A percentile compares a stretch with the other conserved stretches of the same genome.
These are phyloP conservation scores for Volucella inanis DNA, from an alignment of 2,888 invertebrate species.

Conservation along the genomic window DNA sequence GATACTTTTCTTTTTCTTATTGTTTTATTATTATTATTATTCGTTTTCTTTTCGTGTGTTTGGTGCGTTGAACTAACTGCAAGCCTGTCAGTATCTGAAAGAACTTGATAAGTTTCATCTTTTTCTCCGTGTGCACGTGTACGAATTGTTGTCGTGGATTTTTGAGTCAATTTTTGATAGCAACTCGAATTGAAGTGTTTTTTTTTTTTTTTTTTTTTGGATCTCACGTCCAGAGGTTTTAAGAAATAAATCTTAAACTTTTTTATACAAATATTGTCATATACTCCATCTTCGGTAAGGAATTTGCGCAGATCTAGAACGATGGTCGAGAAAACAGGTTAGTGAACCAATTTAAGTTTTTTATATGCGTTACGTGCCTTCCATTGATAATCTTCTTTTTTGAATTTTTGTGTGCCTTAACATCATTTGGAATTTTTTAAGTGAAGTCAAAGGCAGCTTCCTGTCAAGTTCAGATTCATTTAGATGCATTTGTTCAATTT, in stretches of 20 bases:
- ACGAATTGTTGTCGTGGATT: conserved; percentile 15
- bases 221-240: conserved; percentile 14
- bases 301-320: conserved; percentile 53
- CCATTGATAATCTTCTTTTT: conserved; percentile 8
- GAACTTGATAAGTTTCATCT: conserved; percentile 15
- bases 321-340: conserved; percentile 74
- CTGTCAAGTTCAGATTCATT: background rate
- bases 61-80: background rate
- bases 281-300: conserved; percentile 52
- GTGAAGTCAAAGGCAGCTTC: background rate
- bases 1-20: conserved; percentile 42
- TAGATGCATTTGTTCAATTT: too few relatives aligned
- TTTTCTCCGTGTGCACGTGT: conserved; percentile 40
- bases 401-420: background rate
- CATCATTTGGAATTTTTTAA: background rate
- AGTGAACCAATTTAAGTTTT: conserved; percentile 47
- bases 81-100: conserved; percentile 1
- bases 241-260: conserved; percentile 17
- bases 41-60: too few relatives aligned
- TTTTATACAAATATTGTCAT: conserved; percentile 18
- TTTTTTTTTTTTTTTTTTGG: background rate
- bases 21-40: background rate
- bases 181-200: conserved; percentile 32
- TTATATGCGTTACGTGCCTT: conserved; percentile 43
- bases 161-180: conserved; percentile 36